phyloP scores from a whole-genome alignment of 2,888 invertebrate species.

The Drosophila gaucha region DNA sequence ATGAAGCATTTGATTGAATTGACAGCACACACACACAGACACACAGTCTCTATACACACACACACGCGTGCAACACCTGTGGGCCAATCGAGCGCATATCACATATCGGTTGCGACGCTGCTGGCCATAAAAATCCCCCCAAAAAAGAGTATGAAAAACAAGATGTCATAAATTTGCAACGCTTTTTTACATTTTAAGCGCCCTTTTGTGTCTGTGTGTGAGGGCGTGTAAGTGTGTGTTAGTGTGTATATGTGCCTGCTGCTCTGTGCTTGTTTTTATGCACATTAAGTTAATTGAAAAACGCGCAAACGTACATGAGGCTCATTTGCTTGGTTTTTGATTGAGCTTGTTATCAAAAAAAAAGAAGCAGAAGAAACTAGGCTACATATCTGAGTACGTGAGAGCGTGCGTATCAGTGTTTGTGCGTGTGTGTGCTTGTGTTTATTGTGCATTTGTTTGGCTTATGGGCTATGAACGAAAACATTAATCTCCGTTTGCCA shows the following conservation, averaged over 20 bases:
- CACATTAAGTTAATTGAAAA: constrained; percentile 80
- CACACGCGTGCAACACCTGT: constrained; percentile 34
- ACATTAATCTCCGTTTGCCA: constrained; percentile 83
- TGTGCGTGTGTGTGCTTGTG: constrained; percentile 1
- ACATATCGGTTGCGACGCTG: constrained; percentile 62
- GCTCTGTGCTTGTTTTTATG: constrained; percentile 46
- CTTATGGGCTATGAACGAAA: constrained; percentile 66
- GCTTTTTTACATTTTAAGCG: constrained; percentile 52
- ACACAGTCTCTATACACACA: not conserved
- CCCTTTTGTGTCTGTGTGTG: constrained; percentile 3
- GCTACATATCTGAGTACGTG: constrained; percentile 10
- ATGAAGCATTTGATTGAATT: constrained; percentile 81
- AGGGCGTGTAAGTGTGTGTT: constrained; percentile 3
- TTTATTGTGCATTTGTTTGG: constrained; percentile 47
- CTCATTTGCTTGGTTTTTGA: constrained; percentile 57
- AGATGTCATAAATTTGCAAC: constrained; percentile 77
- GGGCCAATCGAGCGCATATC: constrained; percentile 76
- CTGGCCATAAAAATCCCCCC: constrained; percentile 63
- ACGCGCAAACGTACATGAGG: constrained; percentile 54
- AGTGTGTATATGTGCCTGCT: not conserved
- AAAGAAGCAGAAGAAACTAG: constrained; percentile 10
- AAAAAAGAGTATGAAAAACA: constrained; percentile 35
- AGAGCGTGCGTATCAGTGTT: constrained; percentile 2
- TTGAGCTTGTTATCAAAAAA: constrained; percentile 49
- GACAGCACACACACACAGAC: constrained; percentile 54